These are phyloP conservation scores for Loripinus fragilis DNA, from an alignment of 2,888 invertebrate genomes.

Conservation along the genomic window DNA sequence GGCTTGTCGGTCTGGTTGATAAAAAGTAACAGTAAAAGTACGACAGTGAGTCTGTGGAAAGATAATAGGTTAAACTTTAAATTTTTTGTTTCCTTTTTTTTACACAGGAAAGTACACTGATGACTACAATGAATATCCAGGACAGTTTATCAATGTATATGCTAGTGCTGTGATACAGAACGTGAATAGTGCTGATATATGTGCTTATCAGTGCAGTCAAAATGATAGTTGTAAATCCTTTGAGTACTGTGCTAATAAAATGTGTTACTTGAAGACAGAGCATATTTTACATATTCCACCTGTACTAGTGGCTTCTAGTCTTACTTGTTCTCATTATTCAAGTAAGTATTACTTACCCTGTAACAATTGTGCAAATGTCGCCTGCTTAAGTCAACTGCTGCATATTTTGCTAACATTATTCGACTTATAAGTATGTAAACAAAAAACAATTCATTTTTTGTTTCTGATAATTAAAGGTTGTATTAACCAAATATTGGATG, in stretches of 20 bases:
- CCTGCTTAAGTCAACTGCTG: too few relatives aligned
- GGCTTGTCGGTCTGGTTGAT: too few relatives aligned
- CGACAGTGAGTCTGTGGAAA: too few relatives aligned
- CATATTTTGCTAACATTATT: too few relatives aligned
- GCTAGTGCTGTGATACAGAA: constrained; percentile 39
- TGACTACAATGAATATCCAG: constrained; percentile 55
- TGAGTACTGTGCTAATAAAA: constrained; percentile 52
- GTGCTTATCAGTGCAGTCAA: constrained; percentile 58
- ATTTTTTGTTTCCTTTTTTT: constrained; percentile 12
- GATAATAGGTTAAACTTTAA: too few relatives aligned
- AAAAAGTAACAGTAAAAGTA: too few relatives aligned
- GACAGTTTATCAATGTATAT: constrained; percentile 37
- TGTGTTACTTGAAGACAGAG: constrained; percentile 49
- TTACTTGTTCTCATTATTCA: constrained; percentile 56
- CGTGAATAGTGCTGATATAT: constrained; percentile 52
- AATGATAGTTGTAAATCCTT: constrained; percentile 57
- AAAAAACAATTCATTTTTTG: too few relatives aligned
- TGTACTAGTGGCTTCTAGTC: not conserved
- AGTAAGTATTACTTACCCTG: constrained; percentile 46
- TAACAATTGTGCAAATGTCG: too few relatives aligned
- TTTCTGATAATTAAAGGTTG: too few relatives aligned
- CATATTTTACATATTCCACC: constrained; percentile 46
- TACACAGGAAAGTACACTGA: constrained; percentile 65
- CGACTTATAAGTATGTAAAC: too few relatives aligned
- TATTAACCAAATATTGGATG: too few relatives aligned